Percentiles rank a stretch among this genome's conserved stretches.
phyloP scores from a whole-genome alignment of 2,888 invertebrate genomes.

The Subacronicta megacephala region DNA sequence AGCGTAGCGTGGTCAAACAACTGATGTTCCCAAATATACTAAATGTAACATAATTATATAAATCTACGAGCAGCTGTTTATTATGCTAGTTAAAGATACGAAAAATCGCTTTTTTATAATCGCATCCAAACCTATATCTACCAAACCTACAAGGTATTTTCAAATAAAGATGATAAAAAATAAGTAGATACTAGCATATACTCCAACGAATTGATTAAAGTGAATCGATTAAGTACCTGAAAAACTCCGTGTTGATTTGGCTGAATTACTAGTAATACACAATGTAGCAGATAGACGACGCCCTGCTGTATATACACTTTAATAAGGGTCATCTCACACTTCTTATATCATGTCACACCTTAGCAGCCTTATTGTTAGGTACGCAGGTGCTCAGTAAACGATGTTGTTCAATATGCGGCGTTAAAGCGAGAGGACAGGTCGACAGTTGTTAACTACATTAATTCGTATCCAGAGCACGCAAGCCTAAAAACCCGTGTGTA shows the following conservation, averaged over 20 bases:
- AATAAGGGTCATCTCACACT: constrained; percentile 4
- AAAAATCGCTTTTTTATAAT: no score
- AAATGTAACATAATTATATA: constrained; percentile 1
- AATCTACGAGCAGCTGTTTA: neutral
- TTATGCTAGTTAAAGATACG: no score
- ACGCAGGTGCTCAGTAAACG: constrained; percentile 26
- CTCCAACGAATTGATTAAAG: no score
- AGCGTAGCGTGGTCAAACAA: constrained; percentile 26
- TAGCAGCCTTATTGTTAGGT: neutral
- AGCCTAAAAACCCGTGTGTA: constrained; percentile 77
- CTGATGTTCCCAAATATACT: constrained; percentile 18
- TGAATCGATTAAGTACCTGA: no score
- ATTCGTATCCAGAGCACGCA: constrained; percentile 62
- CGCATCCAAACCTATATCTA: no score
- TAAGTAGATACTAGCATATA: no score
- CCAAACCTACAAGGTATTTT: no score
- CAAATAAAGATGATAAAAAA: no score
- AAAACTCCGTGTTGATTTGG: no score
- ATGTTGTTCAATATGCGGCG: constrained; percentile 35
- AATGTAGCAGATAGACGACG: neutral
- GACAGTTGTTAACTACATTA: constrained; percentile 53
- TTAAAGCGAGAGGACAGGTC: constrained; percentile 25
- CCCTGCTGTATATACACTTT: neutral
- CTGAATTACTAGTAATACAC: neutral
- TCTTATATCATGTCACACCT: neutral